A percentile compares a stretch with the other conserved stretches of the same genome.
phyloP scores from a whole-genome alignment of 2,888 invertebrate species.

The Brenthis hecate region DNA sequence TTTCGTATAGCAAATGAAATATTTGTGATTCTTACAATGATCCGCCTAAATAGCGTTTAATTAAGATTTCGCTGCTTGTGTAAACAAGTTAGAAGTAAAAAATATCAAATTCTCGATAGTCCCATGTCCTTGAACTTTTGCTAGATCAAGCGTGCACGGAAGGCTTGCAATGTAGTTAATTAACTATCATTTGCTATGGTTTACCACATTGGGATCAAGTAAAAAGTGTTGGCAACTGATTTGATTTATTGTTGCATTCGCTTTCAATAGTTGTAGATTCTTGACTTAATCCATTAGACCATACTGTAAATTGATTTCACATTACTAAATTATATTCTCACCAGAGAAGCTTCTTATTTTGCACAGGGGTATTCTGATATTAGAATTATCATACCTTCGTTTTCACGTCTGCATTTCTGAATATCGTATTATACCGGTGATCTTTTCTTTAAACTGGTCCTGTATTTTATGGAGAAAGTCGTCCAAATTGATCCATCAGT shows the following conservation, averaged over 20 bases:
- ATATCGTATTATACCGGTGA: too few relatives aligned
- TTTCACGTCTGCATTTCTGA: too few relatives aligned
- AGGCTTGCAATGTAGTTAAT: constrained; percentile 54
- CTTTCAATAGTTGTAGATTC: too few relatives aligned
- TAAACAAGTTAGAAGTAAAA: neutral
- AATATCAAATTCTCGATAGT: neutral
- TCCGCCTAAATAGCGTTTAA: too few relatives aligned
- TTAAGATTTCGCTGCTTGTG: neutral
- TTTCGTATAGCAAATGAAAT: too few relatives aligned
- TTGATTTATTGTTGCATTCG: too few relatives aligned
- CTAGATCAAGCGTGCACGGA: constrained; percentile 56
- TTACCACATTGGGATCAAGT: constrained; percentile 42
- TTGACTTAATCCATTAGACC: constrained; percentile 1
- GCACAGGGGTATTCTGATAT: too few relatives aligned
- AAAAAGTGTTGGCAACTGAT: constrained; percentile 22
- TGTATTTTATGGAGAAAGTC: too few relatives aligned
- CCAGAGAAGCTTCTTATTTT: neutral
- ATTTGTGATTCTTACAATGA: too few relatives aligned
- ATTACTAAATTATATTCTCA: neutral
- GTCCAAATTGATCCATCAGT: too few relatives aligned
- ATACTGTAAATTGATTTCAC: constrained; percentile 5
- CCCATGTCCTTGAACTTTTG: constrained; percentile 37
- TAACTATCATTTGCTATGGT: constrained; percentile 58
- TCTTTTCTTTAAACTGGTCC: too few relatives aligned
- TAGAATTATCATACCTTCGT: too few relatives aligned